Conservation (phyloP, 2,888 invertebrate genomes). For the Tetragonula carbonaria region DNA sequence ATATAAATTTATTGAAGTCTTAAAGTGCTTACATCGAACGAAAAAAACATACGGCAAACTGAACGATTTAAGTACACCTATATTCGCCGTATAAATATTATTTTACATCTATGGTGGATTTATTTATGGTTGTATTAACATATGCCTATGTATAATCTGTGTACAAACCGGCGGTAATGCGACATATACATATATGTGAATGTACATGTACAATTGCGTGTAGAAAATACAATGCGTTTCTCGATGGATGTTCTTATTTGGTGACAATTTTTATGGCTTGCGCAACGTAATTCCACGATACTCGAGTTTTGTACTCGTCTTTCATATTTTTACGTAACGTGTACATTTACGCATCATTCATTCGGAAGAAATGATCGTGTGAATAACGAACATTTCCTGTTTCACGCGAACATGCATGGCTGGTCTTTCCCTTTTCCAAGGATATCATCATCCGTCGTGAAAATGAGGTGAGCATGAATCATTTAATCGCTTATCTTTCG, state of each 20-base stretch:
- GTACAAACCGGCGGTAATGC: slow-evolving; percentile 56
- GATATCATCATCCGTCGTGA: neutral
- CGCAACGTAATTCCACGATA: slow-evolving; percentile 14
- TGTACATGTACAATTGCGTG: slow-evolving; percentile 59
- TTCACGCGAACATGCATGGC: slow-evolving; percentile 5
- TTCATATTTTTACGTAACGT: slow-evolving; percentile 6
- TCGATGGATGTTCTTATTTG: neutral
- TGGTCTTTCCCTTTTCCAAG: neutral
- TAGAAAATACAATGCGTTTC: slow-evolving; percentile 35
- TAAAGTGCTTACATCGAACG: slow-evolving; percentile 63
- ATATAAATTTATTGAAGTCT: slow-evolving; percentile 79
- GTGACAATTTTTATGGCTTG: neutral
- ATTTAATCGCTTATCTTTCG: neutral
- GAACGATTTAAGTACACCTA: slow-evolving; percentile 60
- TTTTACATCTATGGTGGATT: slow-evolving; percentile 58
- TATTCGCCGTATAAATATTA: slow-evolving; percentile 62
- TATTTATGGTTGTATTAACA: slow-evolving; percentile 29
- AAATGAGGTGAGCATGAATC: neutral
- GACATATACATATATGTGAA: slow-evolving; percentile 62
- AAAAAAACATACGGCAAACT: slow-evolving; percentile 57
- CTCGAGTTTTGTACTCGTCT: slow-evolving; percentile 36
- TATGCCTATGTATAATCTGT: slow-evolving; percentile 55
- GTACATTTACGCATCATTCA: neutral
- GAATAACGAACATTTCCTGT: neutral
- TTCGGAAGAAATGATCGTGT: neutral